Evolutionary conservation across 2,888 invertebrate genomes (phyloP), one percentile per base, ranked within the genome.

Genomic region (Trachelus tabidus): DNA sequence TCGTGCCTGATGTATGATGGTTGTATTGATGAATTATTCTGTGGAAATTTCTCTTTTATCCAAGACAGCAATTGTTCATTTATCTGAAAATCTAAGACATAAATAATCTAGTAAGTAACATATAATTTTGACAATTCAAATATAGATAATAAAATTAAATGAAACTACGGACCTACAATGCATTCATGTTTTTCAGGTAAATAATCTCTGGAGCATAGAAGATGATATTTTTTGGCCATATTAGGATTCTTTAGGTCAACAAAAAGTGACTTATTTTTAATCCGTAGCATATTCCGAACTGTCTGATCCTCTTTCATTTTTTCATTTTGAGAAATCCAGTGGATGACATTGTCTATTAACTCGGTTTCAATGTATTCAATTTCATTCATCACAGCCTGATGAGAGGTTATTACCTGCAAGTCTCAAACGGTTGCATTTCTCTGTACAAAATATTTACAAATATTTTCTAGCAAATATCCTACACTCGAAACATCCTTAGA

Each of bases 161-260:
- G 23, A 56, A 23, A 23, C 0, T 40, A 69, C 69, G 77, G 84
- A 91, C 90, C 89, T 83, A 90, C 83, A 75, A 84, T 85, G 79
- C 84, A 85, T 80, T 86, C 87, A 6, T 88, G 79, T 33, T 77
- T 78, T 56, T 84, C 84, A 3, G 90, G 90, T 40, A 89, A 83
- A 30, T 92, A 79, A 81, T 90, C 89, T 12, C 79, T 79, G 23
- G 86, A 84, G 79, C 89, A 83, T 33, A 92, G 80, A 4, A 92
- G 83, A 33, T 85, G 85, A 81, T 87, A 90, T 76, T 87, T 86
- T 23, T 86, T 75, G 2, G 81, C 73, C 9, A 84, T 80, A 11
- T 78, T 74, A 11, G 69, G 1, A 56, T 56, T 23, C 9, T 56
- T 23, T 2, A 56, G 56, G 56, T 56, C 56, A 56, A 56, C 56